Evolutionary conservation across 1,140 invertebrate genomes (phyloP).

Genomic region (Drosophila bocqueti): DNA sequence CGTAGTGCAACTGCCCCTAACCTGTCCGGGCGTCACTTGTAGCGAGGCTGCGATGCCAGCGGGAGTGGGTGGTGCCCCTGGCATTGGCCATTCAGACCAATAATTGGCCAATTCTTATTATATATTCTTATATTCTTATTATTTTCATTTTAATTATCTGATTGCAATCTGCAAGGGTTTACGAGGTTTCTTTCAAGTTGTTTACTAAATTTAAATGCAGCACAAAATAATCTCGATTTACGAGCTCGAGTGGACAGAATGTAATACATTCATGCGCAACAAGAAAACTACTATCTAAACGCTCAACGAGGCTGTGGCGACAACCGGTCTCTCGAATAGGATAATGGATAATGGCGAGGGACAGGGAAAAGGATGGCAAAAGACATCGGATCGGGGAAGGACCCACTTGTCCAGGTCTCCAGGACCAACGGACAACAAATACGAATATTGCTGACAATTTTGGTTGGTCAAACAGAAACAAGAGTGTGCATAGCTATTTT

Average conservation of each 20-base stretch:
- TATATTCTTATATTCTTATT: too few relatives aligned
- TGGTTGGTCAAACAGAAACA: conserved; percentile 35
- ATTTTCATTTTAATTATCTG: too few relatives aligned
- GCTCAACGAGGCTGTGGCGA: conserved; percentile 16
- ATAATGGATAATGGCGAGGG: conserved; percentile 5
- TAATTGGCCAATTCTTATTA: too few relatives aligned
- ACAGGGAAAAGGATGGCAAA: not conserved
- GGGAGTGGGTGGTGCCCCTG: too few relatives aligned
- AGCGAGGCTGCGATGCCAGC: too few relatives aligned
- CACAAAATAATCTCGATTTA: conserved; percentile 79
- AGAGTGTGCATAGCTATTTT: conserved; percentile 24
- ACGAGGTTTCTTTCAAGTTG: too few relatives aligned
- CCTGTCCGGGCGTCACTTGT: too few relatives aligned
- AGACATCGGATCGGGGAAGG: not conserved
- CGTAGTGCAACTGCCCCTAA: conserved; percentile 86
- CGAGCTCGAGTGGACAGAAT: conserved; percentile 76
- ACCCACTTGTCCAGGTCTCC: conserved; percentile 32
- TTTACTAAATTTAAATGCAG: conserved; percentile 21
- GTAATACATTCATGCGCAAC: conserved; percentile 75
- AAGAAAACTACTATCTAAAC: conserved; percentile 47
- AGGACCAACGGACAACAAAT: conserved; percentile 33
- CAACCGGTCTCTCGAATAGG: conserved; percentile 10
- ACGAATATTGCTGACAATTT: conserved; percentile 51
- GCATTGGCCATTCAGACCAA: too few relatives aligned
- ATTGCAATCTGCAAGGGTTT: too few relatives aligned